Evolutionary conservation across 2,888 invertebrate genomes (phyloP).

Genomic region (Aphodius granarius): DNA sequence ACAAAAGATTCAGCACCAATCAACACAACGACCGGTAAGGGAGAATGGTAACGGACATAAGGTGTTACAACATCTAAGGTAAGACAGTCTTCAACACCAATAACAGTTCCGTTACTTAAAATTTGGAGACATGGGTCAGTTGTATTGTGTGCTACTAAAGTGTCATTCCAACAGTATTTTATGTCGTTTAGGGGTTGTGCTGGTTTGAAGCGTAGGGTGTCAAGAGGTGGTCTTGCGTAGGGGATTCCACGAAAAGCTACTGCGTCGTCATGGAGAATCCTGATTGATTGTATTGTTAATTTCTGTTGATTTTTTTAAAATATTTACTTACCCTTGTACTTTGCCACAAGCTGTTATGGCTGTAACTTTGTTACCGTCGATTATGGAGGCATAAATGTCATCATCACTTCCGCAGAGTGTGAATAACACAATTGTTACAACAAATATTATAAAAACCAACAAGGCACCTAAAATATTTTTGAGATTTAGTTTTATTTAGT

Average conservation of each 20-base stretch:
- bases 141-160: constrained; percentile 67
- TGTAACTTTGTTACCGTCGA: constrained; percentile 65
- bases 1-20: constrained; percentile 79
- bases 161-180: constrained; percentile 79
- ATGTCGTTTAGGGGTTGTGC: constrained; percentile 69
- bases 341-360: constrained; percentile 77
- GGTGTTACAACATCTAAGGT: constrained; percentile 83
- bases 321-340: constrained; percentile 69
- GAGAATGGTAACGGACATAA: constrained; percentile 74
- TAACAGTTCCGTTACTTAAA: constrained; percentile 63
- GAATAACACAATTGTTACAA: constrained; percentile 67
- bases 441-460: constrained; percentile 61
- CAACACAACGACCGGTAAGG: constrained; percentile 80
- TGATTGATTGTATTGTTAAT: constrained; percentile 45
- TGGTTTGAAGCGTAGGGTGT: constrained; percentile 68
- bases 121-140: constrained; percentile 73
- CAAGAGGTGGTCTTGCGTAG: constrained; percentile 74
- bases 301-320: neutral
- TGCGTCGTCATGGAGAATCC: constrained; percentile 73
- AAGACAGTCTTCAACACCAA: constrained; percentile 81
- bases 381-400: constrained; percentile 9
- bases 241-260: constrained; percentile 83
- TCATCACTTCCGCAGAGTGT: constrained; percentile 58
- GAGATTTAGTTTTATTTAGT: no score
- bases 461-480: constrained; percentile 54